Percentiles rank a stretch among this genome's conserved stretches.
Conservation (phyloP, 2,113 vertebrate genomes). For the Pseudorasbora parva region DNA sequence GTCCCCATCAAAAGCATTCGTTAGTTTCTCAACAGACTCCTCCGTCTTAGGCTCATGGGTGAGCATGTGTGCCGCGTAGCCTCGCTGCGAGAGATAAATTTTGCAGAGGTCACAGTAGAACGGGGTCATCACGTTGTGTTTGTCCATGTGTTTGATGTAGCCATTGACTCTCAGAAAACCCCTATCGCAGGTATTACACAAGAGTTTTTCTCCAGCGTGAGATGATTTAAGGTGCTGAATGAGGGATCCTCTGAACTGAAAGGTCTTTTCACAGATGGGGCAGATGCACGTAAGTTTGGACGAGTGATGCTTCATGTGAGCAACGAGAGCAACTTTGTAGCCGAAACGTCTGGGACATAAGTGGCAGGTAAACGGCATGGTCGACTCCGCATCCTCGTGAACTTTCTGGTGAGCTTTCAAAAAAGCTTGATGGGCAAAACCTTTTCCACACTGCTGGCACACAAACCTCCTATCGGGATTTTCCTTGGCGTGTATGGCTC, state of each 20-base stretch:
- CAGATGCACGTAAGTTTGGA: neutral
- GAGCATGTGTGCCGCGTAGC: constrained; percentile 55
- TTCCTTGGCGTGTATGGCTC: constrained; percentile 1
- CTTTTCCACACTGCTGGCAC: constrained; percentile 34
- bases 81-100: constrained; percentile 63
- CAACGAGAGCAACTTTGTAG: constrained; percentile 30
- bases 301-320: constrained; percentile 43
- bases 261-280: constrained; percentile 16
- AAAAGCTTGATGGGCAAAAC: constrained; percentile 1
- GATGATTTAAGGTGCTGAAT: constrained; percentile 56
- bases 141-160: constrained; percentile 62
- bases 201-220: constrained; percentile 59
- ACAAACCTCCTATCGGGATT: neutral
- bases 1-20: neutral
- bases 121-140: constrained; percentile 60
- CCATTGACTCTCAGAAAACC: constrained; percentile 49
- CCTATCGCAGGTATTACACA: constrained; percentile 58
- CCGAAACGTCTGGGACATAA: constrained; percentile 43
- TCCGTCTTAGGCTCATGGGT: constrained; percentile 46
- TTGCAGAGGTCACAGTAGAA: constrained; percentile 63
- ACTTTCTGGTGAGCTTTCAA: constrained; percentile 49
- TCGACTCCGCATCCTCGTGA: constrained; percentile 23
- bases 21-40: neutral
- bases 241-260: constrained; percentile 36
- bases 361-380: constrained; percentile 22